Evolutionary conservation across 1,140 invertebrate genomes (phyloP), one percentile per base, ranked within the genome.

Genomic region (Cataglyphis hispanica): DNA sequence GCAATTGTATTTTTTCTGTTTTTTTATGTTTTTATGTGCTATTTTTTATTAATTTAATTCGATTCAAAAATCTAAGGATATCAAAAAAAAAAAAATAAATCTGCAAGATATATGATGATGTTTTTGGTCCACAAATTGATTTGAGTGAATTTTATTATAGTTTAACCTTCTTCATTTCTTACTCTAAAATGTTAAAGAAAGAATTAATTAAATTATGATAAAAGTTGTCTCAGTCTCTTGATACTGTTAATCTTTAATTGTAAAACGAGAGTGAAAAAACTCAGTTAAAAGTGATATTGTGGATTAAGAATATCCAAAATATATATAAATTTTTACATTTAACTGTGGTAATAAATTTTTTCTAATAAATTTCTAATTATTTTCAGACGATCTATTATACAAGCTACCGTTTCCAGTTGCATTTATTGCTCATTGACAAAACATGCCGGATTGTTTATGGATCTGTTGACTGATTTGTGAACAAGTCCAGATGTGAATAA

Each of bases 341-440:
- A 31, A 66, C n/a, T 34, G 27, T 46, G 13, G 3, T 46, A 46
- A 22, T 53, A 37, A 46, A 31, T n/a, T 43, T 34, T 70, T 3
- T 31, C 31, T 46, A 46, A 22, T 53, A 37, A 34, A 31, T n/a
- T 34, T 70, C n/a, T 40, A 27, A 70, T 37, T 53, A 37, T 53
- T 16, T 19, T 56, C 66, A 81, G 37, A 50, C 13, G 46, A 37
- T 53, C 60, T 64, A 31, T 72, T 74, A 27, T 25, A 53, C 78
- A 83, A 83, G 78, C 78, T 83, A 53, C 37, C 53, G 67, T 83
- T 83, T 83, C 67, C 78, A 83, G 66, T 61, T 83, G 66, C 25
- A 37, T 25, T 72, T 81, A 60, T 43, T 72, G 56, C 34, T 74
- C 67, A 8, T 43, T 61, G 27, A 60, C 74, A 37, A 83, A 74